A percentile compares a stretch with the other conserved stretches of the same genome.
phyloP scores from a whole-genome alignment of 1,140 invertebrate genomes.

The Procambarus clarkii region DNA sequence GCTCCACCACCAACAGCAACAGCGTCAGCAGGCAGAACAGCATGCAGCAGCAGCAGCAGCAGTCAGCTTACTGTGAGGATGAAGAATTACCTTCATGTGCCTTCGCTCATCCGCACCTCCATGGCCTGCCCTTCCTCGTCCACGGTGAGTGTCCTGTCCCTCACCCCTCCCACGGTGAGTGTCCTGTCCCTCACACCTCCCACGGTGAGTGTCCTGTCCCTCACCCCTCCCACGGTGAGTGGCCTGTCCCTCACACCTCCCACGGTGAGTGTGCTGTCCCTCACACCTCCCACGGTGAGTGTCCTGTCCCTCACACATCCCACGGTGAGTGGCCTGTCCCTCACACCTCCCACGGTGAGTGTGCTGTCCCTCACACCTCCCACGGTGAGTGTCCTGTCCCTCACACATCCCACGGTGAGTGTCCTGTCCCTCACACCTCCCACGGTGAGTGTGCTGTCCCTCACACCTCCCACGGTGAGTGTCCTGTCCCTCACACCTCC shows the following conservation, averaged over 20 bases:
- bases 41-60: constrained; percentile 45
- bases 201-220: neutral
- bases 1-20: neutral
- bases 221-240: neutral
- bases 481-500: too few relatives aligned
- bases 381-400: too few relatives aligned
- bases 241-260: neutral
- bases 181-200: constrained; percentile 26
- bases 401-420: too few relatives aligned
- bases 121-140: constrained; percentile 68
- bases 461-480: too few relatives aligned
- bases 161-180: neutral
- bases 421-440: too few relatives aligned
- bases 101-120: constrained; percentile 67
- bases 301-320: neutral
- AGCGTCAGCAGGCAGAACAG: constrained; percentile 15
- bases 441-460: too few relatives aligned
- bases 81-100: constrained; percentile 71
- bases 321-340: too few relatives aligned
- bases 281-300: neutral
- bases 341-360: too few relatives aligned
- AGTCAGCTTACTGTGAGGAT: constrained; percentile 63
- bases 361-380: too few relatives aligned
- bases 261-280: neutral
- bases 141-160: constrained; percentile 41